Evolutionary conservation across 2,797 vertebrate species (phyloP).

Genomic region (Lerista edwardsae): DNA sequence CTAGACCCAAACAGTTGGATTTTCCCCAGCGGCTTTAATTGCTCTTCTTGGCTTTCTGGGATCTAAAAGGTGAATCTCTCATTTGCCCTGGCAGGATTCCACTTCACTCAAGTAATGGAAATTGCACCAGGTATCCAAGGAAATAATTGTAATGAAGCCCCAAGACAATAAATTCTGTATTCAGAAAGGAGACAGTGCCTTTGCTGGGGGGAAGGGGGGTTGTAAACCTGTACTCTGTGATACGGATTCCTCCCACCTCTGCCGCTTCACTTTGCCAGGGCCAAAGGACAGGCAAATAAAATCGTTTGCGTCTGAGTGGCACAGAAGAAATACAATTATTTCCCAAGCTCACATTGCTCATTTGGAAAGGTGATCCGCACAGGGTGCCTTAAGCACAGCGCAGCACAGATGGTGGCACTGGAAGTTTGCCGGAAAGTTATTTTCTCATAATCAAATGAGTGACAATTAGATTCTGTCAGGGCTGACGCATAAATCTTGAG

Average conservation of each 20-base stretch:
- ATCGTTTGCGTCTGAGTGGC: neutral
- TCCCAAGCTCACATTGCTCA: neutral
- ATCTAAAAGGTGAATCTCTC: neutral
- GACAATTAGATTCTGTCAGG: rapidly evolving
- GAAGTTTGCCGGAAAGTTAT: neutral
- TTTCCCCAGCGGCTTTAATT: neutral
- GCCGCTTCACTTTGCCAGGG: neutral
- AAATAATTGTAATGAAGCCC: slow-evolving; percentile 2
- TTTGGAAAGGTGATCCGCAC: slow-evolving; percentile 5
- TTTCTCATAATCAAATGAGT: slow-evolving; percentile 3
- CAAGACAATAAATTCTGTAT: neutral
- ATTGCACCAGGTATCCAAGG: slow-evolving; percentile 8
- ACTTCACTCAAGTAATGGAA: neutral
- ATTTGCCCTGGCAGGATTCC: neutral
- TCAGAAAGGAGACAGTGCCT: neutral
- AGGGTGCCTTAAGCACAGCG: neutral
- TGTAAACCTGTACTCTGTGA: neutral
- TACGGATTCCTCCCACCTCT: neutral
- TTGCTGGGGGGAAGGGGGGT: rapidly evolving
- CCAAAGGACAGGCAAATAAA: neutral
- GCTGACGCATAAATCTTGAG: neutral
- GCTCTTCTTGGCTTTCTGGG: neutral
- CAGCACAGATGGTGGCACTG: neutral
- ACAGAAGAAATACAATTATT: neutral
- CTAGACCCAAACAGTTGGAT: neutral